These are phyloP conservation scores for Drosophila funebris DNA, from an alignment of 1,140 invertebrate genomes.

Conservation along the genomic window DNA sequence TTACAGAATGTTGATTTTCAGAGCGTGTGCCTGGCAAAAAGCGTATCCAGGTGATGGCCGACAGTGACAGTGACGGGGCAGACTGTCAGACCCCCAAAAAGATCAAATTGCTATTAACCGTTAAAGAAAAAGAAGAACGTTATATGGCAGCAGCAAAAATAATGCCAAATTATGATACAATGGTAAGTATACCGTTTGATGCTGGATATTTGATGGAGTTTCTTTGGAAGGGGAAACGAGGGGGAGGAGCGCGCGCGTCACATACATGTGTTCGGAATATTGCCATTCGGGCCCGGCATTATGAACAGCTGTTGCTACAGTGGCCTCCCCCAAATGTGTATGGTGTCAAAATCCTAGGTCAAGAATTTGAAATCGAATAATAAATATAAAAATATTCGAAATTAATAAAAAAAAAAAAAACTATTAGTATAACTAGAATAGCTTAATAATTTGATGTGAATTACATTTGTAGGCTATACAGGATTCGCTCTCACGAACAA, in stretches of 20 bases:
- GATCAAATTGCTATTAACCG: constrained; percentile 61
- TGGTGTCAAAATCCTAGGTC: background rate
- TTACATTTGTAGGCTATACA: constrained; percentile 77
- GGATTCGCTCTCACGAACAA: constrained; percentile 67
- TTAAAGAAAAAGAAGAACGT: constrained; percentile 79
- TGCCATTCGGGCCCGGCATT: constrained; percentile 60
- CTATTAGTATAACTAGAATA: too few species aligned
- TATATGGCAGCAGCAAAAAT: constrained; percentile 79
- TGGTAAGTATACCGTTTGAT: constrained; percentile 58
- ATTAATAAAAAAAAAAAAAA: background rate
- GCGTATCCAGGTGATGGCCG: constrained; percentile 75
- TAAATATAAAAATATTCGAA: background rate
- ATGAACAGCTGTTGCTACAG: constrained; percentile 65
- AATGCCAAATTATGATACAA: constrained; percentile 76
- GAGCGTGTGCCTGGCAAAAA: constrained; percentile 80
- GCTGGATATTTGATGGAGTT: background rate
- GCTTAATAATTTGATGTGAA: too few species aligned
- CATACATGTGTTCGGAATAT: constrained; percentile 53
- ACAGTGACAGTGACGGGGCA: constrained; percentile 77
- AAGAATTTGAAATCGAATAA: background rate
- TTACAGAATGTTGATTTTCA: constrained; percentile 35
- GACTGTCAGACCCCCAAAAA: constrained; percentile 69
- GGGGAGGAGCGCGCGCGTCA: constrained; percentile 28
- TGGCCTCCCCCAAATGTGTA: constrained; percentile 25
- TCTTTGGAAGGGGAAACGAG: background rate